A percentile compares a stretch with the other conserved stretches of the same genome.
phyloP scores from a whole-genome alignment of 2,888 invertebrate species.

The Melinopterus prodromus region DNA sequence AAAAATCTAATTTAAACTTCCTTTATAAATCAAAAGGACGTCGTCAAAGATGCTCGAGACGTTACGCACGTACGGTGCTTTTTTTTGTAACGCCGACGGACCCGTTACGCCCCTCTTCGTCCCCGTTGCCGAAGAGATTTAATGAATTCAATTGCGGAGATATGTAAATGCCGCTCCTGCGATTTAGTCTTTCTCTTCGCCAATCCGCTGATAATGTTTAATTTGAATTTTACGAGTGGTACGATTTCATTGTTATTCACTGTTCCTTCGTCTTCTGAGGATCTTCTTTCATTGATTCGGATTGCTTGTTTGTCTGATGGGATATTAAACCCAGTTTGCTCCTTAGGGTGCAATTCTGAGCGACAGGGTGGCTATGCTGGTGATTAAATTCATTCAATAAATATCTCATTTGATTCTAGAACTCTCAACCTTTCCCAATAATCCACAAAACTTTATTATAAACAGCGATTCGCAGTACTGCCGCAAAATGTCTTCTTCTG shows the following conservation, averaged over 20 bases:
- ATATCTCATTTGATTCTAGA: too few species aligned
- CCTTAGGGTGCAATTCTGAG: too few species aligned
- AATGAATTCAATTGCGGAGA: slow-evolving; percentile 28
- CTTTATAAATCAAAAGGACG: slow-evolving; percentile 34
- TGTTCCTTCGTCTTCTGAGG: slow-evolving; percentile 6
- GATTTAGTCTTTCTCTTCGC: slow-evolving; percentile 12
- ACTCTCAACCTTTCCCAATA: too few species aligned
- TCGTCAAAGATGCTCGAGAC: neutral
- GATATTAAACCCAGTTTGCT: too few species aligned
- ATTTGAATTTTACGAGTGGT: slow-evolving; percentile 19
- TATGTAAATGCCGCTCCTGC: slow-evolving; percentile 15
- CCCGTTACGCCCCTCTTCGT: neutral
- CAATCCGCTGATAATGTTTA: slow-evolving; percentile 14
- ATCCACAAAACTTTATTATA: too few species aligned
- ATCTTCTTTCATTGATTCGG: too few species aligned
- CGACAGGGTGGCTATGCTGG: too few species aligned
- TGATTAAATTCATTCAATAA: too few species aligned
- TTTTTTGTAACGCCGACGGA: neutral
- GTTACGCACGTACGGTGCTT: neutral
- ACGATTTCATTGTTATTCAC: slow-evolving; percentile 7
- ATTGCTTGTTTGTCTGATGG: too few species aligned
- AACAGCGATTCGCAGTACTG: too few species aligned
- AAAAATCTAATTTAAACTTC: slow-evolving; percentile 39
- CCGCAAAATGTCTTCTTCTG: too few species aligned
- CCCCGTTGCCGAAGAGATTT: neutral